A percentile compares a stretch with the other conserved stretches of the same genome.
These are phyloP conservation scores for Rhorus exstirpatorius DNA, from an alignment of 2,888 invertebrate genomes.

Conservation along the genomic window DNA sequence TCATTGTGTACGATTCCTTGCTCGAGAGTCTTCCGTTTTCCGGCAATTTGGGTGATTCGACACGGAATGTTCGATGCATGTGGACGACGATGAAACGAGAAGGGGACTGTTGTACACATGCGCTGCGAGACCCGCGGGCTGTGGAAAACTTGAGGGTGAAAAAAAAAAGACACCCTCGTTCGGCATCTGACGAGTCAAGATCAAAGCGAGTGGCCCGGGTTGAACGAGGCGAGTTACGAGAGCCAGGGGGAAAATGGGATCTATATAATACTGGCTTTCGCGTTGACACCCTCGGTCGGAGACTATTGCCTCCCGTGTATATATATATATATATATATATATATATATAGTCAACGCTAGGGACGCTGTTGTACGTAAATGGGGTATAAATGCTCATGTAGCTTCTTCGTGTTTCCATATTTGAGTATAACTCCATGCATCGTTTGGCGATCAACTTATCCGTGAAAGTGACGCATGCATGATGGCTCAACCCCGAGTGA, in stretches of 20 bases:
- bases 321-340: no score
- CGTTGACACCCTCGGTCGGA: conserved; percentile 44
- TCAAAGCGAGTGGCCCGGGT: conserved; percentile 80
- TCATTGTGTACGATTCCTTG: background rate
- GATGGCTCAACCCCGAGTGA: no score
- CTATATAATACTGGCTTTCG: conserved; percentile 40
- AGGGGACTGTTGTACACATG: conserved; percentile 65
- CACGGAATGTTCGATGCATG: conserved; percentile 7
- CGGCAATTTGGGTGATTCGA: background rate
- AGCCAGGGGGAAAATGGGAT: conserved; percentile 58
- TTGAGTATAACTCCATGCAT: conserved; percentile 38
- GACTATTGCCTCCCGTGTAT: conserved; percentile 6
- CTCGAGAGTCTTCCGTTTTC: background rate
- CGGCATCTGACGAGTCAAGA: conserved; percentile 78
- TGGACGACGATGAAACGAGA: conserved; percentile 30
- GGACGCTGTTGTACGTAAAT: conserved; percentile 19
- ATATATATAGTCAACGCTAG: conserved; percentile 16
- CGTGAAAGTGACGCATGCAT: conserved; percentile 5
- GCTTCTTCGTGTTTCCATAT: conserved; percentile 21
- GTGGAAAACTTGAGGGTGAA: conserved; percentile 67
- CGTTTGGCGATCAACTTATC: conserved; percentile 35
- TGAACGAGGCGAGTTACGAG: conserved; percentile 41
- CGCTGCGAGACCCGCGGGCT: conserved; percentile 73
- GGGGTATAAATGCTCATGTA: conserved; percentile 14
- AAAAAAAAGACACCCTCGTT: conserved; percentile 78